A percentile compares a stretch with the other conserved stretches of the same genome.
These are phyloP conservation scores for Aphis gossypii DNA, from an alignment of 1,140 invertebrate genomes.

Conservation along the genomic window DNA sequence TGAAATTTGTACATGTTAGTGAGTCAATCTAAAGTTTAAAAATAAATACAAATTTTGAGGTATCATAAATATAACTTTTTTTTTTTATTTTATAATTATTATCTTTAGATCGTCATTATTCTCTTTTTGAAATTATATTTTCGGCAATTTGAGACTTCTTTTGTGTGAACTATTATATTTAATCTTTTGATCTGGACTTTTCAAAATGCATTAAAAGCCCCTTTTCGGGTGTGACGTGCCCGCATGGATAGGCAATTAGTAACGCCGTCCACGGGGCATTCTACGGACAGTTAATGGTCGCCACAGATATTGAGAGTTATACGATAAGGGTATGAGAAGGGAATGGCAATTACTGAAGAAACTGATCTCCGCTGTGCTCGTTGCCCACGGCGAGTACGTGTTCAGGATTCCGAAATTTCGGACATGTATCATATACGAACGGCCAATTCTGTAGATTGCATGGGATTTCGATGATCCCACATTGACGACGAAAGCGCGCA, in stretches of 20 bases:
- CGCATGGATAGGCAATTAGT: slow-evolving; percentile 29
- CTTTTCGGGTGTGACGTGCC: slow-evolving; percentile 38
- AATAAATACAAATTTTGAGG: background rate
- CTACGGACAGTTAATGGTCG: slow-evolving; percentile 36
- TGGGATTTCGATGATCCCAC: slow-evolving; percentile 43
- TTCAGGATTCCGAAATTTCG: slow-evolving; percentile 44
- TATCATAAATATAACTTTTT: background rate
- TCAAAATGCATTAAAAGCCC: slow-evolving; percentile 44
- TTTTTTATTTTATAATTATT: background rate
- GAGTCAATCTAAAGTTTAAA: background rate
- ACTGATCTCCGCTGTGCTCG: background rate
- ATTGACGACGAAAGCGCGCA: slow-evolving; percentile 44
- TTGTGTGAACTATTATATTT: background rate
- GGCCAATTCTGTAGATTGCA: slow-evolving; percentile 37
- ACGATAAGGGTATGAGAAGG: background rate
- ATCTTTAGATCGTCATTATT: background rate
- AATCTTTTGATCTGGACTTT: slow-evolving; percentile 51
- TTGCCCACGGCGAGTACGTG: slow-evolving; percentile 19
- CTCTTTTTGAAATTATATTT: background rate
- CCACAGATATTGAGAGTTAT: slow-evolving; percentile 41
- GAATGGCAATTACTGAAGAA: slow-evolving; percentile 43
- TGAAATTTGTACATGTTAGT: background rate
- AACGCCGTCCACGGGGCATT: slow-evolving; percentile 18
- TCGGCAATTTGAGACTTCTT: background rate
- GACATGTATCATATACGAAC: slow-evolving; percentile 41